Base-by-base conservation (phyloP, 2,797 vertebrate genomes). In the Manis crassicaudata region DNA sequence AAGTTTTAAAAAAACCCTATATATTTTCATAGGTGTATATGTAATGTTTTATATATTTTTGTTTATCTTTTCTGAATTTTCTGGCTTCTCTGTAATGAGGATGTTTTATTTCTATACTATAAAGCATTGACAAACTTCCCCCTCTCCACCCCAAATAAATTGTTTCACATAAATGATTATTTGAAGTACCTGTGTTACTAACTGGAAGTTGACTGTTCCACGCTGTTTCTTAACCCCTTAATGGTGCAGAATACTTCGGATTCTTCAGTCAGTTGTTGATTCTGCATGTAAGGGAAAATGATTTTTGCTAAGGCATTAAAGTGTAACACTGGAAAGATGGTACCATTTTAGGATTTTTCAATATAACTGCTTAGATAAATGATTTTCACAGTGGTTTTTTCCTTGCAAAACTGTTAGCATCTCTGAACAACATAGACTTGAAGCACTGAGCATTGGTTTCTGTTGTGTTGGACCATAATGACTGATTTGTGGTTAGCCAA, bases 301-400 rank as follows among this genome's bases (percentile, higher is more conserved):
- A 25, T 82, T 77, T 95, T 82, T 90, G 79, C 14, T 52, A 83
- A 67, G 37, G 11, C 16, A 58, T 83, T 92, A 58, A 88, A 72
- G 46, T 85, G 10, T 90, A 93, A 73, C 21, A 77, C 18, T 87
- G 12, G 29, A 77, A 56, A 88, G 43, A 23, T 85, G n/a, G 56
- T 73, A 82, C 12, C 80, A 56, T 87, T 79, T 96, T 87, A 97
- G 52, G 58, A 32, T 85, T 88, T 95, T 70, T 86, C 21, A 72
- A 1, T 67, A 11, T 85, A 27, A 72, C 12, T 95, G 56, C 40
- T 54, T 2, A 93, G 32, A 29, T 72, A 73, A 70, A 65, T 92
- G 52, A 68, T 79, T 94, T 52, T 87, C 93, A 37, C 35, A 68
- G 18, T 86, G 46, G 6, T 81, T 79, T 94, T 96, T 96, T 94